A percentile compares a stretch with the other conserved stretches of the same genome.
These are phyloP conservation scores for Cheilosia pagana DNA, from an alignment of 2,888 invertebrate genomes.

Conservation along the genomic window DNA sequence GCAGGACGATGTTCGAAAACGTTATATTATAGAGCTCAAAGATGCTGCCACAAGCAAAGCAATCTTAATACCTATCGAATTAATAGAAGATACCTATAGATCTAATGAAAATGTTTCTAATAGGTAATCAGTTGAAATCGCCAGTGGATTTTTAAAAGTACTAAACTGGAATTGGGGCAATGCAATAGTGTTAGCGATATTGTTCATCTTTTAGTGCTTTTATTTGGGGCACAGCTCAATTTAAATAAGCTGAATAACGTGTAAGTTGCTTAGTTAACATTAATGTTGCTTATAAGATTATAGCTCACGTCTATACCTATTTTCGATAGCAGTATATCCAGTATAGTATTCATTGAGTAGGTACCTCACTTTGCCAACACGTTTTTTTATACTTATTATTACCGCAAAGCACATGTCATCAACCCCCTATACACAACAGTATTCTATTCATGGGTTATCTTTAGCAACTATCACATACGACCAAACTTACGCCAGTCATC, in stretches of 20 bases:
- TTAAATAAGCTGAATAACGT: slow-evolving; percentile 27
- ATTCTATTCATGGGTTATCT: slow-evolving; percentile 49
- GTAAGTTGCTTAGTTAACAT: slow-evolving; percentile 42
- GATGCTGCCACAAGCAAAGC: too few species aligned
- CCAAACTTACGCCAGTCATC: slow-evolving; percentile 37
- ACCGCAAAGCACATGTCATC: slow-evolving; percentile 61
- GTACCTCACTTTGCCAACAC: slow-evolving; percentile 23
- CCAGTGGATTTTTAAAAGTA: too few species aligned
- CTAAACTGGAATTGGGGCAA: too few species aligned
- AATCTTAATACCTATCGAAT: too few species aligned
- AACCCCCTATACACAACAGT: slow-evolving; percentile 46
- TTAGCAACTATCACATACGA: slow-evolving; percentile 33
- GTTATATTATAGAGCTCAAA: too few species aligned
- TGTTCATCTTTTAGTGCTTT: too few species aligned
- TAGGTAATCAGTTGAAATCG: too few species aligned
- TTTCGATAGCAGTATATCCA: slow-evolving; percentile 36
- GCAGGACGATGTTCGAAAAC: too few species aligned
- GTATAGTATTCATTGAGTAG: slow-evolving; percentile 30
- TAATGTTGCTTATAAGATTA: slow-evolving; percentile 61
- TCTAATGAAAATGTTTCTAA: too few species aligned
- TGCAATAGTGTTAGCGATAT: too few species aligned
- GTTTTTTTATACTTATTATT: slow-evolving; percentile 41
- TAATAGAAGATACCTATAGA: too few species aligned
- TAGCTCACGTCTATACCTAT: slow-evolving; percentile 51
- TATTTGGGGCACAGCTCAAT: slow-evolving; percentile 7